Percentiles rank a stretch among this genome's conserved stretches.
Conservation (phyloP, 2,888 invertebrate genomes). For the Ormyrus pomaceus region DNA sequence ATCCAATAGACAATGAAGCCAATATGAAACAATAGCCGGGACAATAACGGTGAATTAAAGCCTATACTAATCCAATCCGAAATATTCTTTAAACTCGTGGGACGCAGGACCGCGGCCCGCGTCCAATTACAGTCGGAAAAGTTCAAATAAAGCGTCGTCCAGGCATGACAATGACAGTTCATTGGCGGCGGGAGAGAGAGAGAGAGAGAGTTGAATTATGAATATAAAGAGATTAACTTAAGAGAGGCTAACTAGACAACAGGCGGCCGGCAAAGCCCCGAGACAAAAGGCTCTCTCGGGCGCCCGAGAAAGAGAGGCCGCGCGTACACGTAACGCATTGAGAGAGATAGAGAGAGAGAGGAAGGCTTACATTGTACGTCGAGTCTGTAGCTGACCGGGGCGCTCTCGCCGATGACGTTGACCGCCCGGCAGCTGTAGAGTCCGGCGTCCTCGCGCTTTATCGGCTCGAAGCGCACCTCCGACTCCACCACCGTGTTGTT, state of each 20-base stretch:
- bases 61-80: conserved; percentile 24
- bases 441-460: conserved; percentile 80
- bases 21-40: background rate
- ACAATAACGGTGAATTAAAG: conserved; percentile 29
- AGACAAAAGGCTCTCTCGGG: no score
- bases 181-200: background rate
- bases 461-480: conserved; percentile 77
- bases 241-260: background rate
- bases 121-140: conserved; percentile 40
- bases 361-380: conserved; percentile 78
- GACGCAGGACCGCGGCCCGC: background rate
- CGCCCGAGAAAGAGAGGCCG: no score
- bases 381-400: conserved; percentile 76
- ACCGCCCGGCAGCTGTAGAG: conserved; percentile 91
- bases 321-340: no score
- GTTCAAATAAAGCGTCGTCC: conserved; percentile 40
- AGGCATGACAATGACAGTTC: conserved; percentile 33
- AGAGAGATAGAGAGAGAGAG: no score
- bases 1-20: no score
- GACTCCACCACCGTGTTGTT: conserved; percentile 71
- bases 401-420: conserved; percentile 85
- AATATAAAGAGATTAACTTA: conserved; percentile 29
- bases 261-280: no score
- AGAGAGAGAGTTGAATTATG: conserved; percentile 20
- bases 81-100: conserved; percentile 19